Evolutionary conservation across 2,797 vertebrate genomes (phyloP).

Genomic region (Squalus acanthias): DNA sequence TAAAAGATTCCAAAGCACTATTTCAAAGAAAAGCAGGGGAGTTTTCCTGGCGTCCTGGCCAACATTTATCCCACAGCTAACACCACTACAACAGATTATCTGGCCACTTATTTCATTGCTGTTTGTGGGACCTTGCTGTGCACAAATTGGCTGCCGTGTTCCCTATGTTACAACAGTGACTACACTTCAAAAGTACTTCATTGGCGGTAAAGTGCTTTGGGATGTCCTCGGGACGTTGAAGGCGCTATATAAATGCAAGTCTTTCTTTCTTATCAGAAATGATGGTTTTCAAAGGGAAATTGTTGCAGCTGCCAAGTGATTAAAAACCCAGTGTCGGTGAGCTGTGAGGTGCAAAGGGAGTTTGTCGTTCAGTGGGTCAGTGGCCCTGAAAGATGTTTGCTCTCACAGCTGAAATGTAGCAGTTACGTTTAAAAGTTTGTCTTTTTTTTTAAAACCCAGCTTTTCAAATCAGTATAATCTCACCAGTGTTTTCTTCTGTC

Average conservation of each 20-base stretch:
- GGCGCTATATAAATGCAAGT: neutral
- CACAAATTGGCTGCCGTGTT: neutral
- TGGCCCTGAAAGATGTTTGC: neutral
- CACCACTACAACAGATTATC: neutral
- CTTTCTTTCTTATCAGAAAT: neutral
- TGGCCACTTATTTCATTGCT: neutral
- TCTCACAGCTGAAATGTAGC: constrained; percentile 4
- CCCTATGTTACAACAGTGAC: neutral
- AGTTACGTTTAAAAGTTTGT: neutral
- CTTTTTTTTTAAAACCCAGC: neutral
- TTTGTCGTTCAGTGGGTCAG: neutral
- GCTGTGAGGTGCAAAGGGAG: neutral
- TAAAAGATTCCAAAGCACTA: neutral
- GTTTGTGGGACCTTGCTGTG: neutral
- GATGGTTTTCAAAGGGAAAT: neutral
- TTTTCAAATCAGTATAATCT: neutral
- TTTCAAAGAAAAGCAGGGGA: too few species aligned
- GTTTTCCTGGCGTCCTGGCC: neutral
- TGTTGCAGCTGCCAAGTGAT: neutral
- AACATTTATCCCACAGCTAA: neutral
- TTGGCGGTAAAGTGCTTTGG: neutral
- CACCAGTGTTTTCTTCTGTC: neutral
- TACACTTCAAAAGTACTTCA: neutral
- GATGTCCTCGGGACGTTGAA: neutral
- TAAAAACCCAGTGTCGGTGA: neutral